Evolutionary conservation across 2,113 vertebrate genomes (phyloP), one percentile per base, ranked within the genome.

Genomic region (Mungos mungo): DNA sequence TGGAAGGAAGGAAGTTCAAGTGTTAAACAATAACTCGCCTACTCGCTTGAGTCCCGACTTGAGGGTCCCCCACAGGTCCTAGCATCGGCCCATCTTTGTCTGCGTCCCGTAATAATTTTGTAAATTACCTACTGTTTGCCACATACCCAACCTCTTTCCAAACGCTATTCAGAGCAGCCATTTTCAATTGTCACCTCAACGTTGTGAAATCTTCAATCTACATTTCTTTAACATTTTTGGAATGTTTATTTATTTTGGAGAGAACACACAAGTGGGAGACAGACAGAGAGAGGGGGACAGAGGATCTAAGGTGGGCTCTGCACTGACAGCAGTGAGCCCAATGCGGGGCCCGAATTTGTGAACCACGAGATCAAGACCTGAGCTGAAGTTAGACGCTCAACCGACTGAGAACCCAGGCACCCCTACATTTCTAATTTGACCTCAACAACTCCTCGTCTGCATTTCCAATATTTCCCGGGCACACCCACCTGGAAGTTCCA

Each of bases 11-110:
- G 45, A 69, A 74, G 50, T 54, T 60, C 52, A 38, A 65, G 35
- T 65, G 25, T 65, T 72, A 23, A 71, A n/a, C 35, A 41, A 23
- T 14, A 4, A 47, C 5, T 12, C 0, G 25, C 45, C 38, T 33
- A 8, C 33, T 71, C n/a, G 19, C 71, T 47, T 6, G 27, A 27
- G 63, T 11, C 65, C 4, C 66, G 29, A 31, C 18, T 15, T 27
- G 41, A 8, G 0, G 3, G 7, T 10, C 7, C 4, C 13, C 41
- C 41, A 41, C 12, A 1, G 29, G 9, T 10, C 38, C 74, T 35
- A 35, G 33, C 41, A 82, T 1, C 18, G 9, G 66, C 77, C 54
- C 9, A 2, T 52, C 45, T 88, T 4, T 47, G 47, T 76, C 29
- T 82, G 66, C 74, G n/a, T 66, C 47, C 27, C n/a, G 1, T 18